A percentile compares a stretch with the other conserved stretches of the same genome.
phyloP scores from a whole-genome alignment of 2,888 invertebrate species.

The Lithophane socia region DNA sequence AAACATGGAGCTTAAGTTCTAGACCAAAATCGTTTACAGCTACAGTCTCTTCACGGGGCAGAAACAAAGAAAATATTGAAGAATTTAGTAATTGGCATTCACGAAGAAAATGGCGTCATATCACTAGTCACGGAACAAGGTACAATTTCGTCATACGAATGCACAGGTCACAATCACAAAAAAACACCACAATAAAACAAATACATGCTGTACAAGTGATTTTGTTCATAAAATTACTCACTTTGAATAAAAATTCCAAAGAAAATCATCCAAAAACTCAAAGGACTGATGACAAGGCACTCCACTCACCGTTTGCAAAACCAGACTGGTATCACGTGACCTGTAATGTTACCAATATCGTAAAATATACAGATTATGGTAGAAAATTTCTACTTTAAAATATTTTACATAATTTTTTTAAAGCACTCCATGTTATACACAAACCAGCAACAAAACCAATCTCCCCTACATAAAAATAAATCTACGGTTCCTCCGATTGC shows the following conservation, averaged over 20 bases:
- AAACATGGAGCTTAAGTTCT: conserved; percentile 66
- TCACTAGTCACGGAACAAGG: conserved; percentile 90
- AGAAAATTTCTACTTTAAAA: conserved; percentile 24
- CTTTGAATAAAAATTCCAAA: conserved; percentile 90
- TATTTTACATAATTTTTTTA: background rate
- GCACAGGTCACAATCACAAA: conserved; percentile 82
- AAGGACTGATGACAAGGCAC: conserved; percentile 91
- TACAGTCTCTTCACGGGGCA: conserved; percentile 61
- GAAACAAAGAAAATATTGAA: conserved; percentile 86
- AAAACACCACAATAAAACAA: conserved; percentile 78
- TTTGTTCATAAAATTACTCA: conserved; percentile 86
- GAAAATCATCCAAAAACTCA: conserved; percentile 90
- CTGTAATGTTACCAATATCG: conserved; percentile 69
- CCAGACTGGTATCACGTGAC: conserved; percentile 85
- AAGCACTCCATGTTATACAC: too few relatives aligned
- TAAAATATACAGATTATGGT: conserved; percentile 41
- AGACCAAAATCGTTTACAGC: conserved; percentile 59
- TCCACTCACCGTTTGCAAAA: conserved; percentile 91
- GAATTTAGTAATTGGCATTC: conserved; percentile 90
- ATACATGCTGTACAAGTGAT: conserved; percentile 78
- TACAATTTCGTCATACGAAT: conserved; percentile 88
- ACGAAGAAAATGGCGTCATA: conserved; percentile 91
- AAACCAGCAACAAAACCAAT: background rate
- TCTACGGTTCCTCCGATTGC: background rate
- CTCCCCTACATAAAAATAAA: background rate